Percentiles rank a stretch among this genome's conserved stretches.
These are phyloP conservation scores for Turritopsis rubra DNA, from an alignment of 30 jellyfish, hydroid and myxozoan species.

Conservation along the genomic window DNA sequence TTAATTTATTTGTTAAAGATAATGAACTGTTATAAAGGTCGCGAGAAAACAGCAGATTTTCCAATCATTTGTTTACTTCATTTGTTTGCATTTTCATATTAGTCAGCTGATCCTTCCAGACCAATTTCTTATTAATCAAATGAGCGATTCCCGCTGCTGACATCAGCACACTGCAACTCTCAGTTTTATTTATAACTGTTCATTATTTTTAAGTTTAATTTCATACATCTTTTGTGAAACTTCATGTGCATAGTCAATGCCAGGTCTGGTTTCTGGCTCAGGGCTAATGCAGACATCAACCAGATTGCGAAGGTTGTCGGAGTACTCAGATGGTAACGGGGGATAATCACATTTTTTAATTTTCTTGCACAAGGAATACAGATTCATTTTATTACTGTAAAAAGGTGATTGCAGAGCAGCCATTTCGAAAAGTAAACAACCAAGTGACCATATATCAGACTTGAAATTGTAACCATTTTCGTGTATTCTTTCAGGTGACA, in stretches of 20 bases:
- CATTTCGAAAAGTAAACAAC: conserved; percentile 94
- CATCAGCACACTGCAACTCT: too few relatives aligned
- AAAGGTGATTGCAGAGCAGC: conserved; percentile 99
- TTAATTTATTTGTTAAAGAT: too few relatives aligned
- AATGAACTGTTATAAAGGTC: too few relatives aligned
- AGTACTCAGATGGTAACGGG: conserved; percentile 93
- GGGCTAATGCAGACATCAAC: conserved; percentile 93
- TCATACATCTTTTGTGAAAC: conserved; percentile 88
- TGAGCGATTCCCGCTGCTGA: too few relatives aligned
- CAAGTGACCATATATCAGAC: conserved; percentile 98
- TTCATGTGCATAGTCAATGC: conserved; percentile 72
- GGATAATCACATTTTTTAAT: conserved; percentile 97
- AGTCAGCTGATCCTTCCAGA: too few relatives aligned
- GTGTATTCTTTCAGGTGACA: conserved; percentile 98
- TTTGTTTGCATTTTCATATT: too few relatives aligned
- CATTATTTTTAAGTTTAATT: conserved; percentile 26
- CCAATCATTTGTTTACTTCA: too few relatives aligned
- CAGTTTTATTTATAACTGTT: too few relatives aligned
- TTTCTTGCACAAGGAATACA: conserved; percentile 84
- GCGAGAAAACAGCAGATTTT: too few relatives aligned
- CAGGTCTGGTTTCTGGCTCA: conserved; percentile 95
- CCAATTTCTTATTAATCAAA: too few relatives aligned
- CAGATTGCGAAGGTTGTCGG: conserved; percentile 88
- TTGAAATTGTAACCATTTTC: conserved; percentile 95
- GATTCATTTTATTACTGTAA: conserved; percentile 94